Evolutionary conservation across 2,797 vertebrate genomes (phyloP).

Genomic region (Dromococcyx pavoninus): DNA sequence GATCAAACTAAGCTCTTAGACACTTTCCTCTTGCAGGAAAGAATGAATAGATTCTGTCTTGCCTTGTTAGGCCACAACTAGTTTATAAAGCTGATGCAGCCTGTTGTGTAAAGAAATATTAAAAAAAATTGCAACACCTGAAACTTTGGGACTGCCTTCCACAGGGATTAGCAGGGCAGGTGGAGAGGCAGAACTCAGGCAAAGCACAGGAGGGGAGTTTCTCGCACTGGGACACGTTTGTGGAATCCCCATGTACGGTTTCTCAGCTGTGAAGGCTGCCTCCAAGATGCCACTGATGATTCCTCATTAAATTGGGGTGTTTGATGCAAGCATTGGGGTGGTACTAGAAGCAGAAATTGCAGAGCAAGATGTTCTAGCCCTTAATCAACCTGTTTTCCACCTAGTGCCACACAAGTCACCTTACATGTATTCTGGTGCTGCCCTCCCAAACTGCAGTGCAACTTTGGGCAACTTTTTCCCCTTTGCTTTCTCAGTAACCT

Average conservation of each 20-base stretch:
- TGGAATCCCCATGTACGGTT: accelerated
- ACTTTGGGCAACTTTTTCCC: not conserved
- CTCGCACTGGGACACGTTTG: accelerated
- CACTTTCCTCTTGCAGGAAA: not conserved
- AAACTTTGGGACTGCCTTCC: not conserved
- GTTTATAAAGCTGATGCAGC: not conserved
- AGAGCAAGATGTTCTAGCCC: not conserved
- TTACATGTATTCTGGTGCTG: not conserved
- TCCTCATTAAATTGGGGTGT: not conserved
- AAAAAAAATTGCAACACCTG: not conserved
- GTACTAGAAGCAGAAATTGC: not conserved
- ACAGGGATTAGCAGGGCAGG: not conserved
- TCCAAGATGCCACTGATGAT: not conserved
- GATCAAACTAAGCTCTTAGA: not conserved
- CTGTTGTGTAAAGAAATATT: not conserved
- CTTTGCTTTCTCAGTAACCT: not conserved
- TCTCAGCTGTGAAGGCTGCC: not conserved
- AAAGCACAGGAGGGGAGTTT: not conserved
- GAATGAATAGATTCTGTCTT: not conserved
- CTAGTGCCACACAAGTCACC: not conserved
- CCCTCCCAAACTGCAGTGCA: not conserved
- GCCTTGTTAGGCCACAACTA: not conserved
- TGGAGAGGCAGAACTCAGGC: not conserved
- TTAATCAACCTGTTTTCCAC: not conserved
- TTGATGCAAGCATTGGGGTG: accelerated